phyloP scores from a whole-genome alignment of 2,797 vertebrate species.

The Hypotaenidia philippensis region DNA sequence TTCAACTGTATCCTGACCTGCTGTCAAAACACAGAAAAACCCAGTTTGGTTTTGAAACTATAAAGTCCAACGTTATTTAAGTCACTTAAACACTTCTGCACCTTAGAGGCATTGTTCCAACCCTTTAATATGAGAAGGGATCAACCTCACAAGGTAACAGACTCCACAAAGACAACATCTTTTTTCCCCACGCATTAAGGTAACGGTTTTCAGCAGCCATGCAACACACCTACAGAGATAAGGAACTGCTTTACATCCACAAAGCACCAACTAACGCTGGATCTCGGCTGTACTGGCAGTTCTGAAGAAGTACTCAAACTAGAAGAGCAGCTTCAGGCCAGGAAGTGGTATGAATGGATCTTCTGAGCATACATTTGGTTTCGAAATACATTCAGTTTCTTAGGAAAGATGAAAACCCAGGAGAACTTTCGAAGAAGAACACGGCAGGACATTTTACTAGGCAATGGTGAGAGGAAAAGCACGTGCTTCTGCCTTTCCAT shows the following conservation, averaged over 20 bases:
- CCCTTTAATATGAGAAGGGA: not conserved
- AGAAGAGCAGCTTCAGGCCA: not conserved
- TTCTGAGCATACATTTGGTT: not conserved
- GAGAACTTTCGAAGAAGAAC: not conserved
- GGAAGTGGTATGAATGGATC: not conserved
- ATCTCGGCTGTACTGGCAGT: not conserved
- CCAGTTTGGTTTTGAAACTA: not conserved
- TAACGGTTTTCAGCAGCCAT: not conserved
- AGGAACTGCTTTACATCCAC: not conserved
- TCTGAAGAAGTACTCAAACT: not conserved
- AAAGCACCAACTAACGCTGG: not conserved
- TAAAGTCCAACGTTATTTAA: not conserved
- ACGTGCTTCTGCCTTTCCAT: not conserved
- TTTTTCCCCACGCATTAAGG: accelerated
- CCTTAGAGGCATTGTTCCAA: not conserved
- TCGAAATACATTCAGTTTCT: not conserved
- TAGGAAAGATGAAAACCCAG: not conserved
- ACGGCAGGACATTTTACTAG: not conserved
- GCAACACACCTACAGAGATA: not conserved
- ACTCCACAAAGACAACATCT: not conserved
- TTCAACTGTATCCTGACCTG: not conserved
- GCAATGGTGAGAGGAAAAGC: accelerated
- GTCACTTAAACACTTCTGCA: not conserved
- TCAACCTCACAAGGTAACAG: not conserved
- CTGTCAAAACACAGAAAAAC: not conserved